Conservation (phyloP, 2,113 vertebrate genomes). For the Anser cygnoides region DNA sequence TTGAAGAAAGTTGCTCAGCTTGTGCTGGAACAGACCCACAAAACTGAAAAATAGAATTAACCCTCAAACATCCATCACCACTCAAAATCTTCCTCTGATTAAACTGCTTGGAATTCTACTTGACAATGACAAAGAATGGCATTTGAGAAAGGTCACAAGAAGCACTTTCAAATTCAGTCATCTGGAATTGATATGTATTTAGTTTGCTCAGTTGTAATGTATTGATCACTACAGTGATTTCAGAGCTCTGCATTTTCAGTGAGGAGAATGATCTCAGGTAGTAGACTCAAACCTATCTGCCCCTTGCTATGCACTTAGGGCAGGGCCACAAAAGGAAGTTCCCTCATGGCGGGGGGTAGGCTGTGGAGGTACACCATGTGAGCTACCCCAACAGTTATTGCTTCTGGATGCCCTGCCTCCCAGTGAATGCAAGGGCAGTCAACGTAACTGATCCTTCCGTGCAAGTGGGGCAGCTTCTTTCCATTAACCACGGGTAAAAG, state of each 20-base stretch:
- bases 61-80: neutral
- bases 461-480: neutral
- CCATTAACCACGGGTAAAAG: neutral
- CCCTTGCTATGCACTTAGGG: neutral
- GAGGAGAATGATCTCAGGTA: neutral
- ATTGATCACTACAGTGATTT: neutral
- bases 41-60: neutral
- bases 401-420: neutral
- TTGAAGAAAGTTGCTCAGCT: neutral
- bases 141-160: slow-evolving; percentile 75
- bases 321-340: rapidly evolving
- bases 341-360: neutral
- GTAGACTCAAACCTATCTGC: neutral
- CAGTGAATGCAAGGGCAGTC: neutral
- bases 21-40: neutral
- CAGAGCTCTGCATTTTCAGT: neutral
- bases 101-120: slow-evolving; percentile 38
- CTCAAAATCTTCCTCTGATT: slow-evolving; percentile 9
- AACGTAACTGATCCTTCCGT: neutral
- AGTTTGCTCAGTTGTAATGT: neutral
- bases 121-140: slow-evolving; percentile 26
- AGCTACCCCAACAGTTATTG: neutral
- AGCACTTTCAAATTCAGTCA: slow-evolving; percentile 55
- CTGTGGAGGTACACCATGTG: neutral
- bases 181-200: slow-evolving; percentile 42